Base-by-base conservation (phyloP, 2,888 invertebrate genomes). In the Altica lythri region DNA sequence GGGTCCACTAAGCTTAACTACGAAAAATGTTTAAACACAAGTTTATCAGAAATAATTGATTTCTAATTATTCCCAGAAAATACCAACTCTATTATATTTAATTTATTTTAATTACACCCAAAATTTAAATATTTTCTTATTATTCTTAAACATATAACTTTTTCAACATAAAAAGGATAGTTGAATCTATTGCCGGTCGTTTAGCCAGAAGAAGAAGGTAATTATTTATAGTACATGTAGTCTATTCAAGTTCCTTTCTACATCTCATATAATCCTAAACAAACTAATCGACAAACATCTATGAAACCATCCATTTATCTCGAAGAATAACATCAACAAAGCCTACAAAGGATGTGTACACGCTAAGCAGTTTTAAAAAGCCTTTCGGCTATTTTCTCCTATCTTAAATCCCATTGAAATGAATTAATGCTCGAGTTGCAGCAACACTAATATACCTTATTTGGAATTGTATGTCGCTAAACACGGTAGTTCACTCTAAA, bases 341-440 rank as follows among this genome's bases (percentile, higher is more conserved):
- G 44, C 22, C 8, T 44, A 59, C 53, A 59, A 59, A 53, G 46
- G 52, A 53, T 59, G 55, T 34, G 53, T 59, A 53, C 47, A 53
- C 53, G 53, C 49, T 35, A 49, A 17, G 13, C 22, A 48, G 27
- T 55, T 59, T 48, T 42, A 37, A 59, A 58, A 43, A 53, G 47
- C 53, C 50, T 37, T 13, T 17, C 40, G 48, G 53, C 47, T 48
- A 53, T 59, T 59, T 53, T 44, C 25, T 44, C 48, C 43, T 44
- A 29, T 50, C 35, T 50, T 37, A 48, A 40, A 50, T 55, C 46
- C 59, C 25, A 55, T 59, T 55, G 50, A 38, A 43, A 55, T 43
- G 46, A n/a, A n/a, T n/a, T n/a, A n/a, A n/a, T n/a, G n/a, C n/a
- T n/a, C n/a, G n/a, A 55, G 47, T 53, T 53, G 49, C 49, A 55